phyloP scores from a whole-genome alignment of 1,140 invertebrate species.

The Atta texana region DNA sequence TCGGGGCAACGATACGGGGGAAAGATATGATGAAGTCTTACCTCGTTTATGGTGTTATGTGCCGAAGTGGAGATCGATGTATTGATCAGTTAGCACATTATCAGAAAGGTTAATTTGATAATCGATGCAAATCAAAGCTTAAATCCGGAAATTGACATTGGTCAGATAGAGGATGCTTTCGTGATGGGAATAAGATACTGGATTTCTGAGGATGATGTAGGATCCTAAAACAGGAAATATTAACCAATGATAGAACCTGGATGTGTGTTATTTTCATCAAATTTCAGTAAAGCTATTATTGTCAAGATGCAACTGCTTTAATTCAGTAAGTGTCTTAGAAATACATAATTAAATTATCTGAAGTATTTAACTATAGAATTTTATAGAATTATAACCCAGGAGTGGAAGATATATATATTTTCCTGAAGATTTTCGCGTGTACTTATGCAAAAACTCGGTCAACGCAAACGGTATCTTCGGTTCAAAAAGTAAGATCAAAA shows the following conservation, averaged over 20 bases:
- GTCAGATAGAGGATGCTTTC: constrained; percentile 95
- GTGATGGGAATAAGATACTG: constrained; percentile 95
- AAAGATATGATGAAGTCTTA: constrained; percentile 87
- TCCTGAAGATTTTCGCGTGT: constrained; percentile 93
- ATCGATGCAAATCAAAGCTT: constrained; percentile 91
- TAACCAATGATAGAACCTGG: constrained; percentile 92
- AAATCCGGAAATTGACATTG: constrained; percentile 93
- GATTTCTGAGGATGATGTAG: constrained; percentile 91
- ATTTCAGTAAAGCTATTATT: not conserved
- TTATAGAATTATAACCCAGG: constrained; percentile 92
- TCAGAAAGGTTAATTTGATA: constrained; percentile 90
- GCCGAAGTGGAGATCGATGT: constrained; percentile 92
- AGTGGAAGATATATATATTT: constrained; percentile 95
- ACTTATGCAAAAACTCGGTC: constrained; percentile 90
- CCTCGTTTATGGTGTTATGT: constrained; percentile 88
- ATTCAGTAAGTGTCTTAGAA: not conserved
- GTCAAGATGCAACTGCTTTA: not conserved
- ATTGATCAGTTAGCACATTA: constrained; percentile 90
- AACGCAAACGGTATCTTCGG: constrained; percentile 91
- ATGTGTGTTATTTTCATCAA: constrained; percentile 77
- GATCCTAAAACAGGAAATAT: constrained; percentile 88
- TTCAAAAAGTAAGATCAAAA: constrained; percentile 90
- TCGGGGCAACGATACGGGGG: constrained; percentile 67
- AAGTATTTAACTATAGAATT: constrained; percentile 23
- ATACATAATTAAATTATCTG: not conserved